Evolutionary conservation across 2,113 vertebrate genomes (phyloP).

Genomic region (Ceyx cyanopectus): DNA sequence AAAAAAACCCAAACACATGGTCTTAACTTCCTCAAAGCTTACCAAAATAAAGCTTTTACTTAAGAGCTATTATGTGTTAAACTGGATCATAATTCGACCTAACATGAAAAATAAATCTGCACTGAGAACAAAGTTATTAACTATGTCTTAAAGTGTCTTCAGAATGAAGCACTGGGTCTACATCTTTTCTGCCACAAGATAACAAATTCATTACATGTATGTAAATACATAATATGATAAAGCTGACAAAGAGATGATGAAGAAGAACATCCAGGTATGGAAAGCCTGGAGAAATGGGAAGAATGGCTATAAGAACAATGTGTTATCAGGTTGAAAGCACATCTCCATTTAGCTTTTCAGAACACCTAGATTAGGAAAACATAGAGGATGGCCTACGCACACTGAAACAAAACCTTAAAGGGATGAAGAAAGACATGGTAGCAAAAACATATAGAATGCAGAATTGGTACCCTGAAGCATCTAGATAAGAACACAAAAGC

Average conservation of each 20-base stretch:
- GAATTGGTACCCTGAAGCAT: not conserved
- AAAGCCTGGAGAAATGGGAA: not conserved
- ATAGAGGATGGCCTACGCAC: not conserved
- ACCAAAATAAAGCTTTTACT: not conserved
- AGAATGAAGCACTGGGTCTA: not conserved
- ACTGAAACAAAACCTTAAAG: not conserved
- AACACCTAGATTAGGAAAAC: not conserved
- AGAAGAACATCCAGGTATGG: not conserved
- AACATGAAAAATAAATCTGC: not conserved
- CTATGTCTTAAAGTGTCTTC: not conserved
- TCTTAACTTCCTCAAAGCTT: not conserved
- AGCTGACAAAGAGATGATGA: not conserved
- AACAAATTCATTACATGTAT: not conserved
- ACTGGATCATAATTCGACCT: not conserved
- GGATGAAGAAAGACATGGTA: not conserved
- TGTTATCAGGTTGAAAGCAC: not conserved
- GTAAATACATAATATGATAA: not conserved
- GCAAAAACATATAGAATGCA: not conserved
- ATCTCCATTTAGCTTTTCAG: not conserved
- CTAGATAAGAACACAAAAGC: not conserved
- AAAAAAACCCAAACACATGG: not conserved
- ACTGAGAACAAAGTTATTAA: not conserved
- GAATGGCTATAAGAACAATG: not conserved
- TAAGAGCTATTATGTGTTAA: not conserved
- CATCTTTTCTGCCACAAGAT: not conserved